A percentile compares a stretch with the other conserved stretches of the same genome.
phyloP scores from a whole-genome alignment of 2,797 vertebrate species.

The Centropyge bicolor region DNA sequence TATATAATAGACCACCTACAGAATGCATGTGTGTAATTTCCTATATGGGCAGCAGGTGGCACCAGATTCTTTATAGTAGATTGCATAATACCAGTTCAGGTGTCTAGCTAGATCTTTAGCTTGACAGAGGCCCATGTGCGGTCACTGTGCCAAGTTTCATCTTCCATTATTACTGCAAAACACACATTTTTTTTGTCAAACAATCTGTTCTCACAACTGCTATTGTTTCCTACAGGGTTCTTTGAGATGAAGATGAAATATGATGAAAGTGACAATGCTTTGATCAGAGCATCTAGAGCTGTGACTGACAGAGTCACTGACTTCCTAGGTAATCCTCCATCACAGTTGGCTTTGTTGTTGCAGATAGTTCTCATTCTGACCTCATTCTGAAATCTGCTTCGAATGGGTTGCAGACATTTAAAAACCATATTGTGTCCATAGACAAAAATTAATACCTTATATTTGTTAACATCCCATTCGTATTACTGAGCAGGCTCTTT shows the following conservation, averaged over 20 bases:
- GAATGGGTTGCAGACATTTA: background rate
- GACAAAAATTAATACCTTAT: background rate
- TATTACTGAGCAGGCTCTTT: background rate
- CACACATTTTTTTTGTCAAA: background rate
- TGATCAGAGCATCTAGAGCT: conserved; percentile 90
- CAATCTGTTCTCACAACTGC: background rate
- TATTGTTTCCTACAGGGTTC: conserved; percentile 85
- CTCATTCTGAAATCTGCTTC: background rate
- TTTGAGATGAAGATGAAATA: conserved; percentile 99
- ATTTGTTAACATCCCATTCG: background rate
- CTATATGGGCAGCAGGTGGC: conserved; percentile 68
- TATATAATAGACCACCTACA: background rate
- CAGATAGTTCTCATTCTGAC: background rate
- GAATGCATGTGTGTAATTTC: conserved; percentile 15
- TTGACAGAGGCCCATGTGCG: background rate
- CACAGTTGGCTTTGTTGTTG: background rate
- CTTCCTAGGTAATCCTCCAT: conserved; percentile 86
- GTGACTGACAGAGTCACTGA: conserved; percentile 92
- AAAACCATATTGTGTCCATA: background rate
- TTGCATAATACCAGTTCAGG: background rate
- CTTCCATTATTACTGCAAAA: background rate
- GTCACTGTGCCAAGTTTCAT: background rate
- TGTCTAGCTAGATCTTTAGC: background rate
- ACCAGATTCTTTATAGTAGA: conserved; percentile 32
- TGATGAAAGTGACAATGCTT: conserved; percentile 93